A percentile compares a stretch with the other conserved stretches of the same genome.
phyloP scores from a whole-genome alignment of 2,113 vertebrate genomes.

The Rostratula benghalensis region DNA sequence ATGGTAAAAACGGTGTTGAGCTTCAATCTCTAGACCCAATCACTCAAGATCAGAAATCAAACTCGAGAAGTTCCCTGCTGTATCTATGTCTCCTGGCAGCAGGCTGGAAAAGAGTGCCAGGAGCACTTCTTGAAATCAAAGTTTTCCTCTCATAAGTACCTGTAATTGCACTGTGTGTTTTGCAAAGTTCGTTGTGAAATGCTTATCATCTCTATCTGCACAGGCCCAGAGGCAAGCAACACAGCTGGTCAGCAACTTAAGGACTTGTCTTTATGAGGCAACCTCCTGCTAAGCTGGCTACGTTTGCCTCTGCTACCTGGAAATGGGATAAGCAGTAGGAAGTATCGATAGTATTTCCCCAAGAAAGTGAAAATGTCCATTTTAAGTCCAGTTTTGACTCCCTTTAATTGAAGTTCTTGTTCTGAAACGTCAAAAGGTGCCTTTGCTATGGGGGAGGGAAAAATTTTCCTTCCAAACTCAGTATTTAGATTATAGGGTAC shows the following conservation, averaged over 20 bases:
- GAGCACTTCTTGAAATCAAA: background rate
- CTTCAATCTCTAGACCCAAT: background rate
- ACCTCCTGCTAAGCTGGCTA: background rate
- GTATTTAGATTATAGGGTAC: background rate
- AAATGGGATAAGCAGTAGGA: background rate
- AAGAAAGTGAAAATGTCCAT: background rate
- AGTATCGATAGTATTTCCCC: background rate
- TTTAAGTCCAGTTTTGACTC: background rate
- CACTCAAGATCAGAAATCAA: background rate
- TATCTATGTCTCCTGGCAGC: background rate
- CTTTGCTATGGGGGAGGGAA: background rate
- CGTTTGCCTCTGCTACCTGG: background rate
- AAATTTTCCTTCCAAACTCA: background rate
- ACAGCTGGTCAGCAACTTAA: background rate
- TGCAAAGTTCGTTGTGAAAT: background rate
- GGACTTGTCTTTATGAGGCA: background rate
- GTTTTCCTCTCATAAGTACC: background rate
- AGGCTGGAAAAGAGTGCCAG: background rate
- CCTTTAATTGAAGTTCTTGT: background rate
- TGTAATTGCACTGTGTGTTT: background rate
- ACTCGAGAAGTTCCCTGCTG: background rate
- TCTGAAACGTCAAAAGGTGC: background rate
- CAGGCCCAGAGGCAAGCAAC: background rate
- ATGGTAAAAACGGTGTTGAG: background rate
- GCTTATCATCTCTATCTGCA: background rate